Evolutionary conservation across 2,113 vertebrate genomes (phyloP).

Genomic region (Scophthalmus maximus): DNA sequence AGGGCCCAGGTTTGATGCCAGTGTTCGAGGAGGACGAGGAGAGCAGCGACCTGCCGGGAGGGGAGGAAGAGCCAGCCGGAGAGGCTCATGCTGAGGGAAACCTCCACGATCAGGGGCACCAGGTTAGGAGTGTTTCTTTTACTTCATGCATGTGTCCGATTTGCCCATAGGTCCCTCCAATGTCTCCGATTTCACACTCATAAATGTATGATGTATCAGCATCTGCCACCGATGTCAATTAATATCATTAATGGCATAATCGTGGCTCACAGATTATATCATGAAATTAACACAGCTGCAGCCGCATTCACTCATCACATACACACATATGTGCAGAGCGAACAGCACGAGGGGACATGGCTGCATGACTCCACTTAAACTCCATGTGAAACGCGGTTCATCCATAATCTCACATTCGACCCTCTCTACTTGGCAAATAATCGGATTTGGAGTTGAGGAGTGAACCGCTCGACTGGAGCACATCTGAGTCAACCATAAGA

Average conservation of each 20-base stretch:
- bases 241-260: conserved; percentile 43
- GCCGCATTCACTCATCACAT: conserved; percentile 21
- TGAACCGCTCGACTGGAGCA: conserved; percentile 39
- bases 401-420: conserved; percentile 57
- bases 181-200: too few relatives aligned
- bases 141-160: too few relatives aligned
- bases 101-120: conserved; percentile 45
- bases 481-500: conserved; percentile 36
- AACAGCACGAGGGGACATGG: conserved; percentile 19
- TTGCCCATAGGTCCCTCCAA: too few relatives aligned
- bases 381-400: conserved; percentile 26
- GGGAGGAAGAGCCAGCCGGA: conserved; percentile 29
- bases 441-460: conserved; percentile 59
- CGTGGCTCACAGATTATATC: conserved; percentile 15
- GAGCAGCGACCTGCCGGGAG: not conserved
- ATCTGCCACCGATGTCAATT: conserved; percentile 23
- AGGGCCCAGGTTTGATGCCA: conserved; percentile 47
- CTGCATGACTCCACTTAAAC: conserved; percentile 32
- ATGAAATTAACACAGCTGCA: conserved; percentile 10
- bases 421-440: conserved; percentile 59
- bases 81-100: conserved; percentile 38
- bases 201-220: not conserved
- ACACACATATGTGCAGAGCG: conserved; percentile 37
- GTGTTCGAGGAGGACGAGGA: conserved; percentile 41
- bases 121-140: conserved; percentile 38